Conservation (phyloP, 2,113 vertebrate genomes). For the Upupa epops region DNA sequence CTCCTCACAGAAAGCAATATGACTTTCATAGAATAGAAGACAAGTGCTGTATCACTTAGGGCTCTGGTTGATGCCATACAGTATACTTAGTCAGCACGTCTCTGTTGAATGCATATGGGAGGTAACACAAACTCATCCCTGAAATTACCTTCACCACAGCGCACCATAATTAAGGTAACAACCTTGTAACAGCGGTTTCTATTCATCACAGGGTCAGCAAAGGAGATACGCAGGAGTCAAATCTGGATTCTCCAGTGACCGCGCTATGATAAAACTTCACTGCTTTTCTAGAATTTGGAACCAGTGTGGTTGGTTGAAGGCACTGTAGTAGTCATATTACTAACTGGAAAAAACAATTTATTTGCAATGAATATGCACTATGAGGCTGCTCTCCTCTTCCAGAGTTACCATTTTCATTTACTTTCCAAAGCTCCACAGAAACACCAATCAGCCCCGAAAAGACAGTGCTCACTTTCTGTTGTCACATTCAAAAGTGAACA, state of each 20-base stretch:
- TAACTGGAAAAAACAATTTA: background rate
- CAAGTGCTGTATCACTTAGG: background rate
- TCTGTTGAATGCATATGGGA: background rate
- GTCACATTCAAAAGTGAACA: background rate
- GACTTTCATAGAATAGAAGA: background rate
- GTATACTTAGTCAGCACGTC: background rate
- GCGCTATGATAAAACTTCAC: background rate
- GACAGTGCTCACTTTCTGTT: background rate
- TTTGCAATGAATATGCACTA: background rate
- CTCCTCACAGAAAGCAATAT: constrained; percentile 9
- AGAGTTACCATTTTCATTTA: background rate
- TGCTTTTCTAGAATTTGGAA: background rate
- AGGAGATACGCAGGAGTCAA: background rate
- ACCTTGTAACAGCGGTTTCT: background rate
- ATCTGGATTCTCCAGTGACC: background rate
- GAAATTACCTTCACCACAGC: background rate
- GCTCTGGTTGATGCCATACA: background rate
- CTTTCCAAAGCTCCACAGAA: background rate
- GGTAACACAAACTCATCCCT: background rate
- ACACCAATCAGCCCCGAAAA: background rate
- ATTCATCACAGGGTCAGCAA: background rate
- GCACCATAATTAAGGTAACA: background rate
- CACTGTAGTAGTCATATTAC: background rate
- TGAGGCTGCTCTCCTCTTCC: background rate
- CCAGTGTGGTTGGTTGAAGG: background rate